Percentiles rank a stretch among this genome's conserved stretches.
These are phyloP conservation scores for Epistrophe eligans DNA, from an alignment of 2,888 invertebrate species.

Conservation along the genomic window DNA sequence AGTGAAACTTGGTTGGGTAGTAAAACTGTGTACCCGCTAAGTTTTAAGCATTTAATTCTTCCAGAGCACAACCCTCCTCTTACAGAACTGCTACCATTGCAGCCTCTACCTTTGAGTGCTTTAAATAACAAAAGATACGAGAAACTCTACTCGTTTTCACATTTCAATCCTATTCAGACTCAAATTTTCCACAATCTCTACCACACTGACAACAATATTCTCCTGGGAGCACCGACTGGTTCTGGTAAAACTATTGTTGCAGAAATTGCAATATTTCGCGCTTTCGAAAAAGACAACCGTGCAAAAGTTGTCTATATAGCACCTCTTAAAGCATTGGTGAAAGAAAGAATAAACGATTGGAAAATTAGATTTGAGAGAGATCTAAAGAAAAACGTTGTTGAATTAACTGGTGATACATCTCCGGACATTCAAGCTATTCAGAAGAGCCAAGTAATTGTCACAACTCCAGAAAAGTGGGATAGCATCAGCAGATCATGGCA, in stretches of 20 bases:
- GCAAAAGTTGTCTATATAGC: slow-evolving; percentile 98
- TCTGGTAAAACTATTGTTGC: slow-evolving; percentile 99
- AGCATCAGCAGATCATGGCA: slow-evolving; percentile 99
- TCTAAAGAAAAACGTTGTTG: slow-evolving; percentile 93
- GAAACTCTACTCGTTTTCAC: slow-evolving; percentile 93
- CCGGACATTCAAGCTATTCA: slow-evolving; percentile 93
- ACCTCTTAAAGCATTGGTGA: slow-evolving; percentile 97
- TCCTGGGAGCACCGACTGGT: slow-evolving; percentile 93
- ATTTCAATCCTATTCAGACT: slow-evolving; percentile 99
- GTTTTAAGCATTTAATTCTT: slow-evolving; percentile 94
- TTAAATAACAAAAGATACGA: slow-evolving; percentile 91
- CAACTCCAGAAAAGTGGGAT: slow-evolving; percentile 99
- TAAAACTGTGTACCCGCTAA: slow-evolving; percentile 86
- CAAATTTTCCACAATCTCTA: slow-evolving; percentile 98
- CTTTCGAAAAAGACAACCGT: slow-evolving; percentile 92
- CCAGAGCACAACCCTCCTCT: slow-evolving; percentile 96
- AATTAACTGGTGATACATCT: slow-evolving; percentile 96
- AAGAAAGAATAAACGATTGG: slow-evolving; percentile 99
- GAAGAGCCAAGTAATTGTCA: slow-evolving; percentile 96
- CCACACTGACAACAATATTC: slow-evolving; percentile 96
- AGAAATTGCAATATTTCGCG: slow-evolving; percentile 97
- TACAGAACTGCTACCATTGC: slow-evolving; percentile 95
- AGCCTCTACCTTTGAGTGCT: slow-evolving; percentile 94
- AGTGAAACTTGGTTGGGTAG: slow-evolving; percentile 91
- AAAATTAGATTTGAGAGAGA: slow-evolving; percentile 89